Base-by-base conservation (phyloP, 1,140 invertebrate species). In the Bemisia tabaci region DNA sequence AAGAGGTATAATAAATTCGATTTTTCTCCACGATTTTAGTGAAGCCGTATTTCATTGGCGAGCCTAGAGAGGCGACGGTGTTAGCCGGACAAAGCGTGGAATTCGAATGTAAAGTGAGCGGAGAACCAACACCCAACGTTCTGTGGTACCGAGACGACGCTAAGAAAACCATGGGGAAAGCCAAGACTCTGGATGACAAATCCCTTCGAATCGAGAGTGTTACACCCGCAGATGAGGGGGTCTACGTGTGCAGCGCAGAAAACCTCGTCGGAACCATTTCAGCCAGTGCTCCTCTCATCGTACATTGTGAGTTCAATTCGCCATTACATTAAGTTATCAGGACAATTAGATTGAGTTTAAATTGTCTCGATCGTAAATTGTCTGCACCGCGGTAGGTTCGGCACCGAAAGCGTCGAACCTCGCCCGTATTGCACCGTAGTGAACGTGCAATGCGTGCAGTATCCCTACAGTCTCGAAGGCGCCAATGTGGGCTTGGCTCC, bases 101-200 rank as follows among this genome's bases (percentile, higher is more conserved):
- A 68, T 93, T 98, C 74, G 87, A 90, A 61, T 98, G 95, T 75
- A 83, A 86, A 64, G 92, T 93, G 0, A 89, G 89, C 64, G 95
- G 94, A 12, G 91, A 94, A 77, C 94, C 94, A n/a, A 81, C 82
- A 25, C 91, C 93, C 0, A 86, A 90, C 70, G 86, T 95, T 12
- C 83, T 94, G 61, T 95, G 94, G 95, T 84, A 88, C 62, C 87
- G 92, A 73, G 88, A 94, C 75, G 89, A 90, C 69, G 89, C 87
- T 17, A 87, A 89, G 73, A 90, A 93, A 80, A 88, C 89, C 0
- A 82, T 86, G 62, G 86, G 87, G 5, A 80, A 88, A 70, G 87
- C 86, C 5, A 82, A 86, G 59, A 86, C 91, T 63, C 77, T 87
- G 59, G 87, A 90, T 60, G 87, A 90, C 72, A 88, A 88, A 73